Percentiles rank a stretch among this genome's conserved stretches.
Conservation (phyloP, 2,113 vertebrate species). For the Eolophus roseicapilla region DNA sequence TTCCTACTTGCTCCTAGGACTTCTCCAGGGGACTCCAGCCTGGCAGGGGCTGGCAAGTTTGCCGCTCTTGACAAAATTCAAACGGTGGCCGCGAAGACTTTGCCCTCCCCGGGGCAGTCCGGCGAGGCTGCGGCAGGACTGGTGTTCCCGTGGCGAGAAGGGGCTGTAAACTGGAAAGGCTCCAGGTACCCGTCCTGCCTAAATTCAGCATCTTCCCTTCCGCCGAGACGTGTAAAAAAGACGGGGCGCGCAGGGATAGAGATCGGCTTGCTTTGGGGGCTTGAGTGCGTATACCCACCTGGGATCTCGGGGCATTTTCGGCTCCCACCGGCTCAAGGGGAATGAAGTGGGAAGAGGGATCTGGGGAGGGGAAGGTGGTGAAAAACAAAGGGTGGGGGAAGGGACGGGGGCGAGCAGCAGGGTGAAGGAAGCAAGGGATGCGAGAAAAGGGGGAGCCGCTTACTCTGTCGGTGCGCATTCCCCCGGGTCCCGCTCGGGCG, state of each 20-base stretch:
- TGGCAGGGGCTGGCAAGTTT: slow-evolving; percentile 6
- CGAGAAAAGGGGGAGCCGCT: background rate
- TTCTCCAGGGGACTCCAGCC: slow-evolving; percentile 60
- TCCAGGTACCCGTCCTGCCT: slow-evolving; percentile 42
- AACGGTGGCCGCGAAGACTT: background rate
- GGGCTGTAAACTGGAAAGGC: slow-evolving; percentile 13
- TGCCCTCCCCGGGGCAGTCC: background rate
- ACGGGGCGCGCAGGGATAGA: background rate
- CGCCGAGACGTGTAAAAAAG: background rate
- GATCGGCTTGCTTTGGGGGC: background rate
- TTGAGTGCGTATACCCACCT: background rate
- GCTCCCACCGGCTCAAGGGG: background rate
- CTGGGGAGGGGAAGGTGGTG: background rate
- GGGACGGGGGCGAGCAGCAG: background rate
- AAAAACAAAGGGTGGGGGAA: background rate
- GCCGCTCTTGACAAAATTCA: slow-evolving; percentile 8
- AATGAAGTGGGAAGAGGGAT: background rate
- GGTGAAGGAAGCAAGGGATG: too few relatives aligned
- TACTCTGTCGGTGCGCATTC: background rate
- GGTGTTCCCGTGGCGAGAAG: background rate
- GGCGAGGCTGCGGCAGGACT: background rate
- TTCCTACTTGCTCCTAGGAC: slow-evolving; percentile 70
- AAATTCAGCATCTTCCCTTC: slow-evolving; percentile 37
- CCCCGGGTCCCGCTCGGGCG: too few relatives aligned
- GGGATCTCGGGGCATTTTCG: background rate